Base-by-base conservation (phyloP, 2,113 vertebrate species). In the Podilymbus podiceps region DNA sequence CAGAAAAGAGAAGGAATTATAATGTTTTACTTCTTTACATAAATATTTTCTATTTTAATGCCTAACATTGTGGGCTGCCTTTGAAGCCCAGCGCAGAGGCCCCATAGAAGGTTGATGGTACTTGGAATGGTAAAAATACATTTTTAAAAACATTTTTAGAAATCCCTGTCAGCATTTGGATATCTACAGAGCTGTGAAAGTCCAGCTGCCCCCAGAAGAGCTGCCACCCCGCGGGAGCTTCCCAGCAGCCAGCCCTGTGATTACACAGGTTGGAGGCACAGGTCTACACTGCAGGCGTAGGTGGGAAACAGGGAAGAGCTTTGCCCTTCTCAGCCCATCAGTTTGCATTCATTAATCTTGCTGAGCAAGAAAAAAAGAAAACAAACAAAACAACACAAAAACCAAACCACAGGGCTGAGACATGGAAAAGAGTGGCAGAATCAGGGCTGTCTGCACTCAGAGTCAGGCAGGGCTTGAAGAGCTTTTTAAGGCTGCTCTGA, bases 101-200 rank as follows among this genome's bases (percentile, higher is more conserved):
- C 38, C 50, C 55, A 42, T 44, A 0, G 0, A 83, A 73, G 42
- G 42, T 0, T 71, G n/a, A 63, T 1, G 3, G 14, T 21, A 33
- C n/a, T 56, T 80, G 72, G 50, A 76, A 68, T 2, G 1, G 35
- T 22, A 88, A 88, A 90, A 95, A 55, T 4, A 35, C 6, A 11
- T 87, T 81, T 89, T 78, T 56, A 40, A 73, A 53, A 11, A 20
- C 27, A 22, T 46, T 91, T 90, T 69, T 78, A 73, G 40, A 82
- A 84, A 80, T 50, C 42, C 31, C 42, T 55, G n/a, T 25, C 47
- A 71, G 8, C 2, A 0, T 78, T 46, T 38, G 31, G 44, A 0
- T 85, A 28, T 27, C 69, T 56, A 16, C 63, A 53, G 58, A 35
- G 25, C 64, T 67, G 46, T 71, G 64, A 27, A 88, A 72, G 67